Conservation (phyloP, 2,113 vertebrate species). For the Promerops cafer region DNA sequence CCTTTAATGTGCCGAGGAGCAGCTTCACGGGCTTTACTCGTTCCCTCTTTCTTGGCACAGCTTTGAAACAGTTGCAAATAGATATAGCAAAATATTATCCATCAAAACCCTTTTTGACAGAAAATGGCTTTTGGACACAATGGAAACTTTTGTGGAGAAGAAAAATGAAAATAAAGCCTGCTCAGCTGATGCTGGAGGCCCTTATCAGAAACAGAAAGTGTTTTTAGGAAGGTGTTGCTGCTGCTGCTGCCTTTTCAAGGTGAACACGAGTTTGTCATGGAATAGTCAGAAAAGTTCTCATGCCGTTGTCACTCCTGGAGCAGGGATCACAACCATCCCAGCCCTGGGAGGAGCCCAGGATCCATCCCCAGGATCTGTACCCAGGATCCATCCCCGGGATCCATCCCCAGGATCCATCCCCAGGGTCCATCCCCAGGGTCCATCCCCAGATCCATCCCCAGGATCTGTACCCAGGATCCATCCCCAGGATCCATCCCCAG, state of each 20-base stretch:
- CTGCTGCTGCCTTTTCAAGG: background rate
- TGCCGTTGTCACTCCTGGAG: background rate
- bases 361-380: no score
- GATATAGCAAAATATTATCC: constrained; percentile 6
- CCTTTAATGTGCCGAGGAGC: background rate
- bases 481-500: background rate
- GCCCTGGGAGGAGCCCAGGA: background rate
- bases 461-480: background rate
- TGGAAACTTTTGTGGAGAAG: background rate
- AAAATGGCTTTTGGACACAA: background rate
- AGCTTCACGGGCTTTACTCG: background rate
- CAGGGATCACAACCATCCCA: background rate
- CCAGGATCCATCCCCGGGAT: background rate
- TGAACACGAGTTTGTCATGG: background rate
- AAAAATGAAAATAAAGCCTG: background rate
- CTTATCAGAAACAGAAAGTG: background rate
- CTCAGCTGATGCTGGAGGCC: background rate
- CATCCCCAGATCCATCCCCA: background rate
- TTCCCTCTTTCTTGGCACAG: background rate
- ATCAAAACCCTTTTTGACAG: background rate
- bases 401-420: background rate
- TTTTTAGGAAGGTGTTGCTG: background rate
- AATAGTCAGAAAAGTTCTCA: background rate
- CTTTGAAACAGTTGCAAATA: background rate
- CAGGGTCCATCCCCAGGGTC: background rate